These are phyloP conservation scores for Calosoma granatense DNA, from an alignment of 1,140 invertebrate genomes.

Conservation along the genomic window DNA sequence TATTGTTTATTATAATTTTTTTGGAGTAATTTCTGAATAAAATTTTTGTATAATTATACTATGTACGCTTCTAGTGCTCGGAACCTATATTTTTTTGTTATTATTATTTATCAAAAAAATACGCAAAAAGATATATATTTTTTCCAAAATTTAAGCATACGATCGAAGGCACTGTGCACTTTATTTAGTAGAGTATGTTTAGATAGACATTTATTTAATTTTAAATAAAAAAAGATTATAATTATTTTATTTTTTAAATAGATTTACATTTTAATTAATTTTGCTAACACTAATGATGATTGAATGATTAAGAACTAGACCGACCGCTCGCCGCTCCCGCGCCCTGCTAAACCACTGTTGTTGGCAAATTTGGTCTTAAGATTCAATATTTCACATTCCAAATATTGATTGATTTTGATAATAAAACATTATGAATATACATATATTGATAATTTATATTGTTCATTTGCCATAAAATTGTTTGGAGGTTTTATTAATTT, in stretches of 20 bases:
- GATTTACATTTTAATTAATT: constrained; percentile 5
- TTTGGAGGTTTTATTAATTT: background rate
- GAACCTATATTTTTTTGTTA: background rate
- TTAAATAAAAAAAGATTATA: background rate
- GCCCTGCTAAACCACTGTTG: no score
- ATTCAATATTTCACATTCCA: constrained; percentile 2
- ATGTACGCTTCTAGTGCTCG: constrained; percentile 3
- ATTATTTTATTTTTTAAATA: constrained; percentile 10
- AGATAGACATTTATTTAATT: constrained; percentile 9
- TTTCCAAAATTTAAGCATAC: background rate
- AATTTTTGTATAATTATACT: background rate
- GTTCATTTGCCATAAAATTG: background rate
- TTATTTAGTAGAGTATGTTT: background rate
- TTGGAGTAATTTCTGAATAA: background rate
- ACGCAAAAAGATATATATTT: background rate
- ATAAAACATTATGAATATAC: background rate
- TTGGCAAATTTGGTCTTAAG: no score
- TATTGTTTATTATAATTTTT: background rate
- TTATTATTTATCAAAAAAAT: constrained; percentile 1
- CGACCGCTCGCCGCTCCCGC: no score
- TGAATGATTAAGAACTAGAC: background rate
- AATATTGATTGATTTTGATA: background rate
- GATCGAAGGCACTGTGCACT: background rate
- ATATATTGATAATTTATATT: constrained; percentile 4
- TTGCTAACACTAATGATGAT: constrained; percentile 1